phyloP scores from a whole-genome alignment of 2,113 vertebrate genomes.

The Pollachius pollachius region DNA sequence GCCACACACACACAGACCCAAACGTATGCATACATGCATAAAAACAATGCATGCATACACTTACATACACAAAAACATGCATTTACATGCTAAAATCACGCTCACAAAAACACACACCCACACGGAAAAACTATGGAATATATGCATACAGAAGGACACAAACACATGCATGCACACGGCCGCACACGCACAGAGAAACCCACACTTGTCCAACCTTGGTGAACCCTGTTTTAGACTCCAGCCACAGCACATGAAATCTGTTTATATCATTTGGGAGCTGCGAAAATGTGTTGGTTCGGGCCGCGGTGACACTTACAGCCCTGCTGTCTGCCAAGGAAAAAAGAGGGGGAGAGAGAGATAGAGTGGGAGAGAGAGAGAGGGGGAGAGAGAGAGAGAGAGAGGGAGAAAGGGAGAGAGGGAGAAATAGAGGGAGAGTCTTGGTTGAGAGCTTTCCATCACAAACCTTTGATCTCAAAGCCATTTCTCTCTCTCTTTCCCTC shows the following conservation, averaged over 20 bases:
- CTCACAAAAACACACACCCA: conserved; percentile 20
- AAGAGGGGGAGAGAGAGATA: conserved; percentile 21
- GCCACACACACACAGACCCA: conserved; percentile 10
- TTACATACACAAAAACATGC: conserved; percentile 25
- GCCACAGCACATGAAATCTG: conserved; percentile 67
- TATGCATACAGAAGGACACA: conserved; percentile 18
- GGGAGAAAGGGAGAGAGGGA: neutral
- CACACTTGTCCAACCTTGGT: conserved; percentile 39
- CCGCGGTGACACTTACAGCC: conserved; percentile 41
- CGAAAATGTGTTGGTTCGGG: conserved; percentile 64
- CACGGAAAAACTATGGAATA: neutral
- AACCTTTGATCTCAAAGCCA: neutral
- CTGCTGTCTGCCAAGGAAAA: conserved; percentile 27
- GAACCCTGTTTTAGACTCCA: conserved; percentile 61
- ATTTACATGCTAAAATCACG: conserved; percentile 21
- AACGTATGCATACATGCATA: neutral
- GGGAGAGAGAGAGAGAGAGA: conserved; percentile 2
- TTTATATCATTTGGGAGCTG: conserved; percentile 71
- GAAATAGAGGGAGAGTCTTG: neutral
- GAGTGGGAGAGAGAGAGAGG: conserved; percentile 8
- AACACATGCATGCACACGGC: conserved; percentile 3
- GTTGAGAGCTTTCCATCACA: neutral
- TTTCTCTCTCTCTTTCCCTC: conserved; percentile 6
- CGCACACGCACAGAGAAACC: conserved; percentile 20
- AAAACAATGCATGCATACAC: conserved; percentile 27